Evolutionary conservation across 64 coral and sea anemone genomes (phyloP).

Genomic region (Pocillopora verrucosa): DNA sequence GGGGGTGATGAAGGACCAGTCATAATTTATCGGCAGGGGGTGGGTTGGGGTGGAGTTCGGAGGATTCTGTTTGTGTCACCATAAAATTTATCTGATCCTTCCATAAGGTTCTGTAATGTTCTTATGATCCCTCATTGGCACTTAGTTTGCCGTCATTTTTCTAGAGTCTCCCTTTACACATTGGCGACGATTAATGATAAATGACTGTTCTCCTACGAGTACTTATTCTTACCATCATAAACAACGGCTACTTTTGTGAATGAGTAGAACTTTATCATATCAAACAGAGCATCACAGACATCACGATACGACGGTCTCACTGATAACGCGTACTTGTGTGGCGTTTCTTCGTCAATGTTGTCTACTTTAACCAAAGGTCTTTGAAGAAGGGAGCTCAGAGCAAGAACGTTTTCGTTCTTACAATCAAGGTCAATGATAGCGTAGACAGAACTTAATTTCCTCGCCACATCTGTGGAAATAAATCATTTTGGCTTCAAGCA

Average conservation of each 20-base stretch:
- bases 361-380: conserved; percentile 53
- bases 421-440: conserved; percentile 44
- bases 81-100: too few species aligned
- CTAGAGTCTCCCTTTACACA: too few species aligned
- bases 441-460: background rate
- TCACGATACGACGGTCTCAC: conserved; percentile 46
- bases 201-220: background rate
- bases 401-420: conserved; percentile 23
- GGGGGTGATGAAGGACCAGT: too few species aligned
- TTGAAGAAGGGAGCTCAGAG: conserved; percentile 29
- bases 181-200: too few species aligned
- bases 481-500: background rate
- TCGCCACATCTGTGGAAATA: conserved; percentile 23
- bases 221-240: conserved; percentile 54
- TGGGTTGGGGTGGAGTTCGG: too few species aligned
- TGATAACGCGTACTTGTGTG: conserved; percentile 37
- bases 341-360: conserved; percentile 35
- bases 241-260: conserved; percentile 44
- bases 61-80: too few species aligned
- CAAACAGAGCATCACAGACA: conserved; percentile 39
- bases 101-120: too few species aligned
- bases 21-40: too few species aligned
- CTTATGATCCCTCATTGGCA: too few species aligned
- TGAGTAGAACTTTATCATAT: conserved; percentile 39
- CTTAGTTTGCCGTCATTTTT: too few species aligned